Evolutionary conservation across 92 coral and sea anemone species (phyloP).

Genomic region (Phenganax marumi): DNA sequence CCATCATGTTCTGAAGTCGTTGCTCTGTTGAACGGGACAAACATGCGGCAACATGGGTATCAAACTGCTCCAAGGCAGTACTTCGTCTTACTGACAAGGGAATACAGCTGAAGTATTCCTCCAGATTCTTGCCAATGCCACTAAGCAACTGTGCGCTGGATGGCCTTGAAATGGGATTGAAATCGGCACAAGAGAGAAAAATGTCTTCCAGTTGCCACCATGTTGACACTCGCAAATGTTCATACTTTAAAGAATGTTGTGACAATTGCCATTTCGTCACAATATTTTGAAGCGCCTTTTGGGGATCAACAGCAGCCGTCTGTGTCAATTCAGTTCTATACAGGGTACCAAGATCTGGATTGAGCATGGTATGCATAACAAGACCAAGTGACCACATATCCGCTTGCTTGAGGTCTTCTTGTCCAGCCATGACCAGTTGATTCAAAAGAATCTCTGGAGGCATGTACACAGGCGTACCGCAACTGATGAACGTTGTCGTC

Average conservation of each 20-base stretch:
- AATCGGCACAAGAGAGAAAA: background rate
- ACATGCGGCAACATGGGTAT: background rate
- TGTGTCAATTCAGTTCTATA: constrained; percentile 9
- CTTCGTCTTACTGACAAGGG: background rate
- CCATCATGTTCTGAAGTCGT: too few species aligned
- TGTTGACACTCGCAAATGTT: background rate
- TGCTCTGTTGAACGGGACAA: background rate
- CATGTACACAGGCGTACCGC: constrained; percentile 49
- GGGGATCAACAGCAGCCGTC: background rate
- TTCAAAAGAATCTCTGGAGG: constrained; percentile 42
- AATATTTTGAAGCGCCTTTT: background rate
- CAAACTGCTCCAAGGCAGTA: background rate
- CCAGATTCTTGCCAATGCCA: background rate
- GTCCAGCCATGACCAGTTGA: constrained; percentile 20
- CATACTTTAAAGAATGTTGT: background rate
- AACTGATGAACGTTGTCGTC: constrained; percentile 23
- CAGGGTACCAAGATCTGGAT: constrained; percentile 34
- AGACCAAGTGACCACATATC: constrained; percentile 47
- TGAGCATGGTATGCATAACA: constrained; percentile 28
- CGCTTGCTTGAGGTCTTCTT: constrained; percentile 42
- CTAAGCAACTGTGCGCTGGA: background rate
- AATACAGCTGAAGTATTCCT: background rate
- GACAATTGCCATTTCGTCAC: background rate
- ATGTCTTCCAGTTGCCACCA: constrained; percentile 6
- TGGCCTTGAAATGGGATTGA: background rate